These are phyloP conservation scores for Origma solitaria DNA, from an alignment of 2,113 vertebrate genomes.

Conservation along the genomic window DNA sequence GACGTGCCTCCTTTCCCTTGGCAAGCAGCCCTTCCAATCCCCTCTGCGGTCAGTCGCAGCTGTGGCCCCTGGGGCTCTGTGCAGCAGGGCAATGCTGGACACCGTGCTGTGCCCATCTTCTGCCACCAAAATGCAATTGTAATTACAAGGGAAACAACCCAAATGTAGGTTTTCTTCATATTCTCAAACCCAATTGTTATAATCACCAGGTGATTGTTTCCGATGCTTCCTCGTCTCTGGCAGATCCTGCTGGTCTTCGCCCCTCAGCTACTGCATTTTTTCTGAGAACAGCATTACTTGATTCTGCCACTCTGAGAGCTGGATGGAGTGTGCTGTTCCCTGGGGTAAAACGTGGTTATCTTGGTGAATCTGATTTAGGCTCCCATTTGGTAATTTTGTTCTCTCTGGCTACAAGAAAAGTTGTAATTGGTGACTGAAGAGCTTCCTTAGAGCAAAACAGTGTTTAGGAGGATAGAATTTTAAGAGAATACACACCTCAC, in stretches of 20 bases:
- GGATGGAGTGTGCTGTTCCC: not conserved
- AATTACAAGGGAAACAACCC: not conserved
- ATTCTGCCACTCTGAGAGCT: not conserved
- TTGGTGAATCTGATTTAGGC: not conserved
- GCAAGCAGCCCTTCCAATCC: not conserved
- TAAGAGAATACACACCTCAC: not conserved
- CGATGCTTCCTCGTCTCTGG: not conserved
- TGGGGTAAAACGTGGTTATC: not conserved
- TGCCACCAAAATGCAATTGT: not conserved
- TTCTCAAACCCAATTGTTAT: not conserved
- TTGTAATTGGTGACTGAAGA: not conserved
- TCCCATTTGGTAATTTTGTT: not conserved
- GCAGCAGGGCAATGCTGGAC: not conserved
- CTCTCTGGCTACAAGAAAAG: not conserved
- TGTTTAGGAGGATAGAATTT: not conserved
- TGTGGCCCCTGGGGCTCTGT: not conserved
- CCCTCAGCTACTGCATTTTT: not conserved
- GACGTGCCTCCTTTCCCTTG: not conserved
- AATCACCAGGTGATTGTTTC: not conserved
- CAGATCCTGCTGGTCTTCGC: rapidly evolving
- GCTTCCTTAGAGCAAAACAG: not conserved
- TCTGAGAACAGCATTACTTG: not conserved
- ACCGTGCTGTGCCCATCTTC: not conserved
- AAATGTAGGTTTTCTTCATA: not conserved
- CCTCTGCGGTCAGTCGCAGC: rapidly evolving